phyloP scores from a whole-genome alignment of 2,113 vertebrate genomes.

The Sylvietta virens region DNA sequence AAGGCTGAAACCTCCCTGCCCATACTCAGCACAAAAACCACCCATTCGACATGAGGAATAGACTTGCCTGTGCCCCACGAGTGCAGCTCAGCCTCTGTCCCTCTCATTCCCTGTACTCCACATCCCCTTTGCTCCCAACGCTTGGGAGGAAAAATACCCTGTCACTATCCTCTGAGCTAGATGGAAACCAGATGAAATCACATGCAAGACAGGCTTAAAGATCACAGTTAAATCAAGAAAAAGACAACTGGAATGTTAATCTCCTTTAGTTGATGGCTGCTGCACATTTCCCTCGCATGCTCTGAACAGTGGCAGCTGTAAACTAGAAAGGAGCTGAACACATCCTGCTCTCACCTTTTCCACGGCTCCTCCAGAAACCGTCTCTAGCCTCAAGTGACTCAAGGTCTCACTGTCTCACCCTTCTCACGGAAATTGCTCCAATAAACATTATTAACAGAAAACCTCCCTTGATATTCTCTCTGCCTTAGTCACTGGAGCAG shows the following conservation, averaged over 20 bases:
- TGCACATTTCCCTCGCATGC: accelerated
- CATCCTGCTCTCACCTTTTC: not conserved
- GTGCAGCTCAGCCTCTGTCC: not conserved
- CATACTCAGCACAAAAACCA: not conserved
- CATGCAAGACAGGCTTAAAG: not conserved
- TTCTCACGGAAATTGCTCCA: not conserved
- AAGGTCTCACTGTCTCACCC: not conserved
- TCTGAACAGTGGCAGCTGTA: not conserved
- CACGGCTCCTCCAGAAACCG: not conserved
- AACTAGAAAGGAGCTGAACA: not conserved
- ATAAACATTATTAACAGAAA: not conserved
- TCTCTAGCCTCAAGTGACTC: not conserved
- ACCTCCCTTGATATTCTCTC: not conserved
- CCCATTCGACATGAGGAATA: accelerated
- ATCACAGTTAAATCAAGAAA: not conserved
- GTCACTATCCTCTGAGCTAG: not conserved
- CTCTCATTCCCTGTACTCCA: not conserved
- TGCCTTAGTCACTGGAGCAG: not conserved
- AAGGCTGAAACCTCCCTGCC: not conserved
- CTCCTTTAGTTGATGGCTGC: not conserved
- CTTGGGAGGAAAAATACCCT: not conserved
- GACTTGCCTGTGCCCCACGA: not conserved
- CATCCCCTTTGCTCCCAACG: no score
- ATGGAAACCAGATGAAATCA: not conserved
- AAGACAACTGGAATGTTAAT: not conserved